These are phyloP conservation scores for Xanthorhoe designata DNA, from an alignment of 2,888 invertebrate species.

Conservation along the genomic window DNA sequence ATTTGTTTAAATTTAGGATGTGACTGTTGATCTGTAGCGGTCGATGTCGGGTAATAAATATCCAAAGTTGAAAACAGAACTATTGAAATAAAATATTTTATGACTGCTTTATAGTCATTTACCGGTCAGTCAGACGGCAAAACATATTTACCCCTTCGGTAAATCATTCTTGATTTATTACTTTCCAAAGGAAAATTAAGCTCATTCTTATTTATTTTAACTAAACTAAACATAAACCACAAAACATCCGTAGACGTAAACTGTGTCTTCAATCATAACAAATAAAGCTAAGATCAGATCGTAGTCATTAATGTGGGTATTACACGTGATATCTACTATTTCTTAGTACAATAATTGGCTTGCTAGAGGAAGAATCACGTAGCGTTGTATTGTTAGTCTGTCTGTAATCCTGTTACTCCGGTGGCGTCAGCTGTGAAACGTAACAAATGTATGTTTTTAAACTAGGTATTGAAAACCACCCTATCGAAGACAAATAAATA, in stretches of 20 bases:
- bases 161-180: constrained; percentile 16
- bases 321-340: neutral
- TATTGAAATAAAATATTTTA: neutral
- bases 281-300: constrained; percentile 8
- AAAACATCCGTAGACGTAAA: neutral
- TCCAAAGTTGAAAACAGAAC: neutral
- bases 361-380: constrained; percentile 3
- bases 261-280: constrained; percentile 9
- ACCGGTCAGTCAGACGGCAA: neutral
- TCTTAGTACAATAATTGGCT: constrained; percentile 10
- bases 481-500: too few species aligned
- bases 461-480: too few species aligned
- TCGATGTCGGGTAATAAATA: neutral
- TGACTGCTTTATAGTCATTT: neutral
- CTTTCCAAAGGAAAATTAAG: neutral
- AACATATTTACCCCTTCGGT: neutral
- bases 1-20: too few species aligned
- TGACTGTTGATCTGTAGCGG: neutral
- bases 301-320: constrained; percentile 4
- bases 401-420: neutral
- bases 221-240: neutral
- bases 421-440: neutral
- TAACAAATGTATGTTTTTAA: neutral
- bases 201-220: constrained; percentile 1
- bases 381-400: too few species aligned